Percentiles rank a stretch among this genome's conserved stretches.
These are phyloP conservation scores for Danionella cerebrum DNA, from an alignment of 2,113 vertebrate species.

Conservation along the genomic window DNA sequence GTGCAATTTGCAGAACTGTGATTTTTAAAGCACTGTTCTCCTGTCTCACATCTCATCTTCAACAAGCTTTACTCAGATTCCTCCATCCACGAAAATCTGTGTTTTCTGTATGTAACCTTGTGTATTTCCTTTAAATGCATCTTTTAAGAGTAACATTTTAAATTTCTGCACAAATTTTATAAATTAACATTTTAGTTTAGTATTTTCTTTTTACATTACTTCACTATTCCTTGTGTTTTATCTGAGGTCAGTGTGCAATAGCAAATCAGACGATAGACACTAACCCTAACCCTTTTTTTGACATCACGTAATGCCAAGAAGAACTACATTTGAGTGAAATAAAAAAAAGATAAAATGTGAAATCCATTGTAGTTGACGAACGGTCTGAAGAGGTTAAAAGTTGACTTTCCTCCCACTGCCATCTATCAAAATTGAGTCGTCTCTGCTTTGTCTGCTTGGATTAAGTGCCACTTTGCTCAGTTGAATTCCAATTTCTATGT, in stretches of 20 bases:
- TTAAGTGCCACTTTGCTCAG: conserved; percentile 12
- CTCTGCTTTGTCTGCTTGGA: background rate
- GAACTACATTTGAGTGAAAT: background rate
- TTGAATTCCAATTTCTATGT: conserved; percentile 2
- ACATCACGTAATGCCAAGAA: no score
- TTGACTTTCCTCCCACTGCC: no score
- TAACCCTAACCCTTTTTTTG: no score
- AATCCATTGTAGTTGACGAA: no score
- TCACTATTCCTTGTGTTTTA: background rate
- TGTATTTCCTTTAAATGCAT: background rate
- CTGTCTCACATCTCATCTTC: background rate
- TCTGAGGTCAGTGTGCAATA: background rate
- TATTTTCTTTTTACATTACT: background rate
- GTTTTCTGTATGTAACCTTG: conserved; percentile 8
- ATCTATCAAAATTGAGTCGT: background rate
- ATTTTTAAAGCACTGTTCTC: background rate
- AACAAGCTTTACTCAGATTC: background rate
- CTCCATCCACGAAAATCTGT: background rate
- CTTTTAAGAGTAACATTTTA: background rate
- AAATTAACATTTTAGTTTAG: background rate
- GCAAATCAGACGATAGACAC: background rate
- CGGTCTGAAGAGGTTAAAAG: no score
- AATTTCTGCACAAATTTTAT: conserved; percentile 3
- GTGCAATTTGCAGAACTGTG: conserved; percentile 10
- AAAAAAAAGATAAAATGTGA: background rate